Base-by-base conservation (phyloP, 1,140 invertebrate genomes). In the Drosophila teissieri region DNA sequence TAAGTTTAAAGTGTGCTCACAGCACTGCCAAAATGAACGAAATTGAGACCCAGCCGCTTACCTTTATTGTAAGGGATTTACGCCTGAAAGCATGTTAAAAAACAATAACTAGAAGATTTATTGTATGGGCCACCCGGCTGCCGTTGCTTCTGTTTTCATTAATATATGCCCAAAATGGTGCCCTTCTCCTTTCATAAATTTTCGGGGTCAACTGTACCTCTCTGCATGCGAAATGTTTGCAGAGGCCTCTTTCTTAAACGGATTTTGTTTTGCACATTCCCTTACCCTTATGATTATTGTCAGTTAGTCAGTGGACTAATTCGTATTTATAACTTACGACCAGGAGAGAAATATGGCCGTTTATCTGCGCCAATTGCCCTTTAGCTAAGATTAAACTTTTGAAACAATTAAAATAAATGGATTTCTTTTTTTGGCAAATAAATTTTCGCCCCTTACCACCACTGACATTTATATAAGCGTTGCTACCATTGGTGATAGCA, bases 21-120 rank as follows among this genome's bases (percentile, higher is more conserved):
- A 67, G 45, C 31, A 65, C 51, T 46, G 60, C 53, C 57, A 40
- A 56, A 73, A 56, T 48, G 36, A 61, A 53, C 39, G 69, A 75
- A 67, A 75, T 73, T 63, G 61, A 82, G 49, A 44, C 65, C 15
- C 54, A n/a, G 24, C 3, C 45, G 42, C 53, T 51, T 44, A 54
- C 40, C 57, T 88, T 84, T 77, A 80, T 88, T 79, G 83, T 83
- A 51, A 61, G 74, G 79, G 78, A 88, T 52, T 69, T 78, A 49
- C 46, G 82, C 73, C 68, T 52, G 49, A 85, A 77, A 77, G 76
- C 58, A 65, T 68, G 49, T 55, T 68, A 57, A 79, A 51, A 83
- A 80, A 89, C 83, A 86, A 88, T 88, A 86, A 88, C 78, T 79
- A 58, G 55, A 65, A 82, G 83, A 86, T 83, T 86, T 88, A 88